A percentile compares a stretch with the other conserved stretches of the same genome.
Evolutionary conservation across 2,888 invertebrate species (phyloP).

Genomic region (Catocala sponsa): DNA sequence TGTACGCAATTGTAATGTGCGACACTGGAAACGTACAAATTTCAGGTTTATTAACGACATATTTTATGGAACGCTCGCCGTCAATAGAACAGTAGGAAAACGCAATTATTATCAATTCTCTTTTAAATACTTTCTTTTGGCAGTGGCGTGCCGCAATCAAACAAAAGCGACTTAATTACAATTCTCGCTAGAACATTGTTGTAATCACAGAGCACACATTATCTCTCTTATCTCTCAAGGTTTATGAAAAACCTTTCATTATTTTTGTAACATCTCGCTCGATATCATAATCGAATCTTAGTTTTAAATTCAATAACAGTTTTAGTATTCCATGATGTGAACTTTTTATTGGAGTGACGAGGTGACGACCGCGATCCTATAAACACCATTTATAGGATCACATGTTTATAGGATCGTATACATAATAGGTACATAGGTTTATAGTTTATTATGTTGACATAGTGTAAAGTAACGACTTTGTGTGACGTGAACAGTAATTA

Average conservation of each 20-base stretch:
- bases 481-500: slow-evolving; percentile 48
- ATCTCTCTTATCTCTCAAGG: slow-evolving; percentile 18
- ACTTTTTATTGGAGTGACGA: slow-evolving; percentile 1
- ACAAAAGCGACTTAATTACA: slow-evolving; percentile 24
- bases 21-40: too few relatives aligned
- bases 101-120: not conserved
- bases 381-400: too few relatives aligned
- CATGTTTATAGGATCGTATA: slow-evolving; percentile 17
- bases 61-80: too few relatives aligned
- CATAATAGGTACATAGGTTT: slow-evolving; percentile 17
- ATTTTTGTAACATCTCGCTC: slow-evolving; percentile 24
- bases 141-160: slow-evolving; percentile 8
- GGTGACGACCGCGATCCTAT: too few relatives aligned
- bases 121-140: slow-evolving; percentile 18
- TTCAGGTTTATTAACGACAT: too few relatives aligned
- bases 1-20: slow-evolving; percentile 14
- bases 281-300: slow-evolving; percentile 37
- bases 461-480: slow-evolving; percentile 22
- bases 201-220: slow-evolving; percentile 22
- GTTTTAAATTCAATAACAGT: slow-evolving; percentile 15
- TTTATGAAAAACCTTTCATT: slow-evolving; percentile 17
- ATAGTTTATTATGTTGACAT: slow-evolving; percentile 35
- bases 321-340: slow-evolving; percentile 8
- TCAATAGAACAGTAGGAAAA: not conserved
- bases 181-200: slow-evolving; percentile 5